Evolutionary conservation across 2,797 vertebrate genomes (phyloP), one percentile per base, ranked within the genome.

Genomic region (Toxotes lorentzi): DNA sequence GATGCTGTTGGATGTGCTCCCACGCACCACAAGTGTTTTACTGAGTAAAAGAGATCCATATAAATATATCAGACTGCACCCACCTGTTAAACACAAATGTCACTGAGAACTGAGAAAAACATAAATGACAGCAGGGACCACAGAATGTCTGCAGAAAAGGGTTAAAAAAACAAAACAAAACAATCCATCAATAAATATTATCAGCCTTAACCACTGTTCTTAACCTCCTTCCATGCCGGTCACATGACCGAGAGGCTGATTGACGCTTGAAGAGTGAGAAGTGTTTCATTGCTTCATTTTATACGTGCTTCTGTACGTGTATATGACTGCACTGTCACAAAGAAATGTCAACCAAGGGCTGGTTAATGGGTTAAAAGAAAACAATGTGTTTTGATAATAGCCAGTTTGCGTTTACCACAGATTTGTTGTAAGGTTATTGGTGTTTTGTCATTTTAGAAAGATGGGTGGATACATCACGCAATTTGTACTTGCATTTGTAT

Each of bases 11-110:
- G 48, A 72, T 76, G 48, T 19, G 34, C 27, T 65, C 34, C 62
- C 30, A 77, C 48, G 71, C 72, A 40, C n/a, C 14, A 66, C n/a
- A 7, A 23, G 30, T 45, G 5, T 76, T 38, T 13, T n/a, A 34
- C 23, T 78, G 62, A 70, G 32, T 70, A 24, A 82, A 84, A 82
- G 64, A 58, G 69, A 74, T 24, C 24, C 4, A 21, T 73, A 73
- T 80, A 82, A 84, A 88, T 81, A 79, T 71, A 81, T 69, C 47
- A 17, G 9, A 43, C 35, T 47, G 45, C 48, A 64, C 7, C 30
- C 68, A 62, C 34, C 24, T 17, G 62, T 60, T 61, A 70, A 71
- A 61, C 69, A n/a, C 24, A 78, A 66, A 76, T 45, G 69, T 79
- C 76, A 73, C 0, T 0, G 30, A 61, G 30, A 54, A 41, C 47